Percentiles rank a stretch among this genome's conserved stretches.
Conservation (phyloP, 2,113 vertebrate species). For the Leptocoma aspasia region DNA sequence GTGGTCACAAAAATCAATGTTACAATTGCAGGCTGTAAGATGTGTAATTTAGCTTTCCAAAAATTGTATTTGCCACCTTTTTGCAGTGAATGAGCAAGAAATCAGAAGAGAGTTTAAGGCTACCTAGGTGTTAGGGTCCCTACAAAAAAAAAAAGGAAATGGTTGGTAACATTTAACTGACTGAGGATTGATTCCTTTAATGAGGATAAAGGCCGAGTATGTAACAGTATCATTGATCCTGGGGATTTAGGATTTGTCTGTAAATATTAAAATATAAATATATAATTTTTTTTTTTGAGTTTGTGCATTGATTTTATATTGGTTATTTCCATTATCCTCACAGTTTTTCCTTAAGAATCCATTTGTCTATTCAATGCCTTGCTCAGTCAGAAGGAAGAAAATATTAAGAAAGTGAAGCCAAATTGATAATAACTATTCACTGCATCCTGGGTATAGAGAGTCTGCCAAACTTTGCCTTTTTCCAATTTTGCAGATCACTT, state of each 20-base stretch:
- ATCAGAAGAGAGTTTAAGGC: background rate
- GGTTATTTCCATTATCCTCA: constrained; percentile 38
- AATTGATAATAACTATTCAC: background rate
- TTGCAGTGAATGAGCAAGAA: background rate
- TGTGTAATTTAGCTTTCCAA: background rate
- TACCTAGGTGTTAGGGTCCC: background rate
- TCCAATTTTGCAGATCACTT: background rate
- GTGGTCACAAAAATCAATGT: background rate
- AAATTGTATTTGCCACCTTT: background rate
- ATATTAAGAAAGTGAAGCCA: background rate
- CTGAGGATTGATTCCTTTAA: constrained; percentile 13
- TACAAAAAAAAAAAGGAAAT: background rate
- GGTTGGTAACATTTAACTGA: background rate
- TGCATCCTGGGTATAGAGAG: background rate
- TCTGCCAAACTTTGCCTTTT: background rate
- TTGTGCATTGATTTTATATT: constrained; percentile 13
- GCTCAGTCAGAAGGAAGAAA: background rate
- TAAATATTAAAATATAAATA: background rate
- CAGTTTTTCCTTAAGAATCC: constrained; percentile 12
- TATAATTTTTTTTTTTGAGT: background rate
- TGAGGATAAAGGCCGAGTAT: background rate
- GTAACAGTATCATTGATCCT: background rate
- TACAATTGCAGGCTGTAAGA: background rate
- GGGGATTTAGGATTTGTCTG: background rate
- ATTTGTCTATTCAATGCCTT: background rate